Evolutionary conservation across 2,888 invertebrate genomes (phyloP), one percentile per base, ranked within the genome.

Genomic region (Drosophila prolongata): DNA sequence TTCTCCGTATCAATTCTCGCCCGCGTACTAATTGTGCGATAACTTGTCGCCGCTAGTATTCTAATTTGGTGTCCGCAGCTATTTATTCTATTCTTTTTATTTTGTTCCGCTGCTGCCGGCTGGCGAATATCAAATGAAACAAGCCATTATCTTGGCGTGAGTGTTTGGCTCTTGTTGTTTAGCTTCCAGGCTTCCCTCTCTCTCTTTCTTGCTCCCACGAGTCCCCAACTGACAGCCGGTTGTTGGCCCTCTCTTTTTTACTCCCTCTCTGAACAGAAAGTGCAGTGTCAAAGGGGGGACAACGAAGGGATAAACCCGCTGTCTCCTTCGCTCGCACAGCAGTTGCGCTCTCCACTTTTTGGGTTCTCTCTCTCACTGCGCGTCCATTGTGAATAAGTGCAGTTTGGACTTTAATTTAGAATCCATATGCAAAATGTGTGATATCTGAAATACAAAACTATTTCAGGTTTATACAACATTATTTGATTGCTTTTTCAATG

Each of bases 81-180:
- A 47, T n/a, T 34, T 14, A 11, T 14, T n/a, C 5, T 30, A 5
- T 2, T 8, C 5, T 16, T 34, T 11, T 47, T 47, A 16, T 30
- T 3, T 47, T 47, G 47, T 47, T 30, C 43, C 14, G 43, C 49
- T 38, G 37, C 62, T 75, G 76, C 82, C 82, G 81, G 80, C 75
- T 78, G 76, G 66, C 79, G 77, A 82, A 80, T 76, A 76, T 79
- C 59, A 77, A 84, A 82, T 79, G 66, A 85, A 68, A 57, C 62
- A 68, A 64, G 76, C 60, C 72, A 77, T 76, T 79, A 75, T 83
- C 78, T 75, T 71, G 44, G 57, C 57, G 56, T 68, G 69, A 46
- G 62, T 69, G 75, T 61, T 60, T 64, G 67, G 53, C 69, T 50
- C 59, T 58, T 44, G 37, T 79, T 77, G 80, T 73, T 74, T 75